Evolutionary conservation across 2,797 vertebrate genomes (phyloP), one percentile per base, ranked within the genome.

Genomic region (Cirrhinus molitorella): DNA sequence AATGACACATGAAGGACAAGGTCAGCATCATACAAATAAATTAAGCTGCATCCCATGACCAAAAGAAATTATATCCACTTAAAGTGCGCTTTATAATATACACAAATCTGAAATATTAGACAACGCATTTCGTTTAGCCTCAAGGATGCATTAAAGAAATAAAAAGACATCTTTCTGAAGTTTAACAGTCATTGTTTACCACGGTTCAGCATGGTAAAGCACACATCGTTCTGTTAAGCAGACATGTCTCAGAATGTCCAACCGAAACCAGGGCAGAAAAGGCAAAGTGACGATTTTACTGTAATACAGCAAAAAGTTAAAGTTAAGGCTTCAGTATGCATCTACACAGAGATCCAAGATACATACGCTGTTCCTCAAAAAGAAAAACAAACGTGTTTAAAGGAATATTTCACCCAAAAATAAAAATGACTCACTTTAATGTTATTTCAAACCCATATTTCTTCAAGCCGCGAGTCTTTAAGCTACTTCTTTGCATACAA

Each of bases 61-160:
- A 59, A 76, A 53, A 43, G 0, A 51, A 66, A 57, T 21, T 34
- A 68, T 63, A 28, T 13, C 28, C 23, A 70, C 51, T 55, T 77
- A 83, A 83, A 75, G 80, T 75, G 80, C 47, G 31, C 45, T 59
- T 77, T n/a, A 34, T 68, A 47, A 65, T 31, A 49, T 13, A 78
- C 17, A 78, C 76, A 78, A 51, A 28, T 47, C 25, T 6, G 19
- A 28, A 49, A 16, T 65, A 16, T 73, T 13, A 23, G 51, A 80
- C 49, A 28, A 63, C 1, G 7, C 8, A 19, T 72, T 61, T 31
- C 0, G 16, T 57, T 71, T 40, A 2, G 4, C 40, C 31, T 55
- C 31, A 57, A 59, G 25, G 12, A 80, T 3, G n/a, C 47, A 34
- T 11, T 17, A n/a, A 45, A 10, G 4, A 67, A 53, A 71, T 34